Conservation (phyloP, 2,888 invertebrate genomes). For the Venustoraphidia nigricollis region DNA sequence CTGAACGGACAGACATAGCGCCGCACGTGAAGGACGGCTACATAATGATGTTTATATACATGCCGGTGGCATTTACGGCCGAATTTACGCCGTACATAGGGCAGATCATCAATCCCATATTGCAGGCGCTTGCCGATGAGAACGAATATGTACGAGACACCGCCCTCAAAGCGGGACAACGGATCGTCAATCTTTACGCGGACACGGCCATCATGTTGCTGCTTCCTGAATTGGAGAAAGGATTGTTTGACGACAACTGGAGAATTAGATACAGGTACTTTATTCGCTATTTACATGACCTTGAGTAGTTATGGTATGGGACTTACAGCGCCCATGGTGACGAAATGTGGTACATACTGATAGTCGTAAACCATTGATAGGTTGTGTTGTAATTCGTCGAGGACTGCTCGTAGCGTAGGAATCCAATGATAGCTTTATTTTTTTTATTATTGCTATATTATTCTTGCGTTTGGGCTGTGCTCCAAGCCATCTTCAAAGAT, state of each 20-base stretch:
- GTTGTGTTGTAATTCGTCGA: too few species aligned
- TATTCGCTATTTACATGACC: too few species aligned
- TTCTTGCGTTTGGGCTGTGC: too few species aligned
- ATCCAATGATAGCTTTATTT: too few species aligned
- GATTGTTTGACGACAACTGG: conserved; percentile 98
- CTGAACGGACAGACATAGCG: conserved; percentile 82
- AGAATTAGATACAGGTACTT: conserved; percentile 59
- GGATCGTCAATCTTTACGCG: conserved; percentile 92
- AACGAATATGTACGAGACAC: conserved; percentile 98
- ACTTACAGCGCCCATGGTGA: too few species aligned
- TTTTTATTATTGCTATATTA: too few species aligned
- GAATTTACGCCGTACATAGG: conserved; percentile 94
- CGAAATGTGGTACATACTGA: too few species aligned
- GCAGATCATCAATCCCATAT: conserved; percentile 90
- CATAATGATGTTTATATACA: conserved; percentile 99
- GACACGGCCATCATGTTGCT: conserved; percentile 86
- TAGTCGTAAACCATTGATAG: too few species aligned
- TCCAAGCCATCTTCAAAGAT: too few species aligned
- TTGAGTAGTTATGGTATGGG: too few species aligned
- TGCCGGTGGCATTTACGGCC: conserved; percentile 91
- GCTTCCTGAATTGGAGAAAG: conserved; percentile 84
- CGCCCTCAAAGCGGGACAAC: conserved; percentile 88
- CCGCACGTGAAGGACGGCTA: conserved; percentile 98
- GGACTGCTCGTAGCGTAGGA: too few species aligned
- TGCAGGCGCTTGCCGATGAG: conserved; percentile 96